These are phyloP conservation scores for Iselma pallidipennis DNA, from an alignment of 2,888 invertebrate species.

Conservation along the genomic window DNA sequence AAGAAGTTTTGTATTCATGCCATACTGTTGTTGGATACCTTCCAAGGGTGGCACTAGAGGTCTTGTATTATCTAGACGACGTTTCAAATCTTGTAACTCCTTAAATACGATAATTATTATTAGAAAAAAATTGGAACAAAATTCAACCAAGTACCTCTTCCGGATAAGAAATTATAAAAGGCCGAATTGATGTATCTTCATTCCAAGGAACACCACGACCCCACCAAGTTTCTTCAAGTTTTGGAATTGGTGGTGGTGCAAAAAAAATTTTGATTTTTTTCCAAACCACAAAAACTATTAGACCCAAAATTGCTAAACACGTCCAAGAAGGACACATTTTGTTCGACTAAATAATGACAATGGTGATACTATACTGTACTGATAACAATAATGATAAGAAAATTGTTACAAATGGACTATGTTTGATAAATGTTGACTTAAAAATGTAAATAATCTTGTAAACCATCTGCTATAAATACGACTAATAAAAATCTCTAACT, in stretches of 20 bases:
- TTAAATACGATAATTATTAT: constrained; percentile 25
- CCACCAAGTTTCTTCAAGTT: constrained; percentile 21
- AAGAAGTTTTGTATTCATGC: constrained; percentile 72
- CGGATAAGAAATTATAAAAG: constrained; percentile 10
- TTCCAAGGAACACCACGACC: constrained; percentile 10
- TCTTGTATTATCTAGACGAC: constrained; percentile 59
- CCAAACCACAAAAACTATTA: neutral
- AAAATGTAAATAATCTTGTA: too few species aligned
- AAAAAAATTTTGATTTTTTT: constrained; percentile 11
- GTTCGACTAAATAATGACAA: neutral
- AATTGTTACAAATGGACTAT: neutral
- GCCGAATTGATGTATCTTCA: constrained; percentile 15
- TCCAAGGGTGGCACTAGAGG: constrained; percentile 62
- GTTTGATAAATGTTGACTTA: too few species aligned
- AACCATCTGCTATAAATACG: too few species aligned
- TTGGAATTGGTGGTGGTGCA: constrained; percentile 9
- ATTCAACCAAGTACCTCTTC: constrained; percentile 27
- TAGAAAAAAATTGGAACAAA: neutral
- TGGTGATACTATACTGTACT: neutral
- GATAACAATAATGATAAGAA: neutral
- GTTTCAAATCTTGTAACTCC: constrained; percentile 56
- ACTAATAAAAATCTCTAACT: too few species aligned
- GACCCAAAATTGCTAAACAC: neutral
- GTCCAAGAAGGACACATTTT: neutral
- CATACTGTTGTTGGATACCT: constrained; percentile 74